Evolutionary conservation across 1,140 invertebrate genomes (phyloP).

Genomic region (Zaprionus nigranus): DNA sequence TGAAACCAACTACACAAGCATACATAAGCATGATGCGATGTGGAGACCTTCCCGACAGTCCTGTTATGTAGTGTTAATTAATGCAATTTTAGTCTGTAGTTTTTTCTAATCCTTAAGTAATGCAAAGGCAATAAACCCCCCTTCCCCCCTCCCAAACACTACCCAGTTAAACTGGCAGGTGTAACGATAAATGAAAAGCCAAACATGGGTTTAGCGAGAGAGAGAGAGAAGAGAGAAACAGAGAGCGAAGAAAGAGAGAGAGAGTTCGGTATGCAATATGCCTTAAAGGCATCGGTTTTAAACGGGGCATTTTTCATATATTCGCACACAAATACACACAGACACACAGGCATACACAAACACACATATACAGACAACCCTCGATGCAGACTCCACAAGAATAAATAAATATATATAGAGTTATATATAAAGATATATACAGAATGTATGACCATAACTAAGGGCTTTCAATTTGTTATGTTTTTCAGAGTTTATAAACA

Average conservation of each 20-base stretch:
- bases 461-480: conserved; percentile 84
- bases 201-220: conserved; percentile 56
- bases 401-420: conserved; percentile 28
- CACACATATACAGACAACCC: conserved; percentile 14
- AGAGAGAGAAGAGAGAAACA: not conserved
- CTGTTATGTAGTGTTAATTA: conserved; percentile 81
- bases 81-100: conserved; percentile 70
- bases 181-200: conserved; percentile 34
- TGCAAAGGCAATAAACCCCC: conserved; percentile 10
- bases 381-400: conserved; percentile 17
- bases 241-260: not conserved
- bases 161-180: conserved; percentile 69
- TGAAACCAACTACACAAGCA: conserved; percentile 1
- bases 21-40: conserved; percentile 2
- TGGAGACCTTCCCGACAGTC: conserved; percentile 50
- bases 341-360: conserved; percentile 29
- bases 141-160: conserved; percentile 9
- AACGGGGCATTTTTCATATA: conserved; percentile 47
- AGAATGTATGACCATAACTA: conserved; percentile 37
- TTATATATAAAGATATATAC: conserved; percentile 35
- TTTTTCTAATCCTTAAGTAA: conserved; percentile 31
- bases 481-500: conserved; percentile 81
- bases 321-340: conserved; percentile 13
- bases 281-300: conserved; percentile 63
- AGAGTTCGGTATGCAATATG: conserved; percentile 4